Evolutionary conservation across 1,140 invertebrate species (phyloP).

Genomic region (Trichonephila inaurata): DNA sequence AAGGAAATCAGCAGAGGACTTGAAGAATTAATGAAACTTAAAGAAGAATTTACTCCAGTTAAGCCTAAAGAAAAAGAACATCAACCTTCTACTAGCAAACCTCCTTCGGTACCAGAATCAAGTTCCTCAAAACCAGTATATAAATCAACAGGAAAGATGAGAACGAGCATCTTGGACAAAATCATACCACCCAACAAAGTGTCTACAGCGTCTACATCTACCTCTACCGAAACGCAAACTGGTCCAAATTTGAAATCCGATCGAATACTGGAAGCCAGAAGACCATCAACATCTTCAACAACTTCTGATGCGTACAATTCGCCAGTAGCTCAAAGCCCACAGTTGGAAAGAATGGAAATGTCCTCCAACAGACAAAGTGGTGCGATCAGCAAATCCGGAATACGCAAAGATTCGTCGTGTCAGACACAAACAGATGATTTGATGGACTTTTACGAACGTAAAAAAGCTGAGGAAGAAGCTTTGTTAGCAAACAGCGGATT

Average conservation of each 20-base stretch:
- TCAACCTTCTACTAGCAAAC: neutral
- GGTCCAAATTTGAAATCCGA: neutral
- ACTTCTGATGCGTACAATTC: slow-evolving; percentile 69
- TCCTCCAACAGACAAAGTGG: neutral
- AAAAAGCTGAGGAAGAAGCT: slow-evolving; percentile 8
- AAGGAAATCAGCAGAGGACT: slow-evolving; percentile 63
- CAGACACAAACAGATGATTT: slow-evolving; percentile 57
- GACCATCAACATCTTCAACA: slow-evolving; percentile 55
- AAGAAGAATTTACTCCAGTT: slow-evolving; percentile 28
- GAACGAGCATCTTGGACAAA: slow-evolving; percentile 63
- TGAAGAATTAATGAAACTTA: slow-evolving; percentile 71
- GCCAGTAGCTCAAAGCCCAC: slow-evolving; percentile 57
- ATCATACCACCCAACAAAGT: slow-evolving; percentile 28
- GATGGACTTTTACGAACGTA: slow-evolving; percentile 28
- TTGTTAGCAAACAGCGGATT: neutral
- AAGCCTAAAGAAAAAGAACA: neutral
- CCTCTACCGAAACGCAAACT: slow-evolving; percentile 53
- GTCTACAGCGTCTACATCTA: slow-evolving; percentile 7
- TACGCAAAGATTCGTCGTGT: slow-evolving; percentile 46
- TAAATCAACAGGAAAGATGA: slow-evolving; percentile 52
- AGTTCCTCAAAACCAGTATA: slow-evolving; percentile 49
- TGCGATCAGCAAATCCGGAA: neutral
- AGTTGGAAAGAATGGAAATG: neutral
- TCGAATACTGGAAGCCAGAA: slow-evolving; percentile 6
- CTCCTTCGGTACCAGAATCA: neutral